Evolutionary conservation across 2,113 vertebrate species (phyloP).

Genomic region (Pristiophorus japonicus): DNA sequence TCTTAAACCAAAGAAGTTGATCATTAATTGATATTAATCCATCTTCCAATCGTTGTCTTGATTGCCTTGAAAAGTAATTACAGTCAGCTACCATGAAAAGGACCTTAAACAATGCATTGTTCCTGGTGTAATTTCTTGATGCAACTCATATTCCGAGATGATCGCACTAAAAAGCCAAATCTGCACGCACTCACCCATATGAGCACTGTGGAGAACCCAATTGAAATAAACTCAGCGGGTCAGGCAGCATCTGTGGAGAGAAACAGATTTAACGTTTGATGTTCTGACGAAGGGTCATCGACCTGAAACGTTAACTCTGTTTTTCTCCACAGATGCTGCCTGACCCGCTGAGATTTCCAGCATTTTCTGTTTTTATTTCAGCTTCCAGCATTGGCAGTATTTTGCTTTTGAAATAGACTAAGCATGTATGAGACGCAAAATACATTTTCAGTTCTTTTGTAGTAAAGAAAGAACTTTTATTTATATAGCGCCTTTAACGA

Average conservation of each 20-base stretch:
- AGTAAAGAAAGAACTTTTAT: not conserved
- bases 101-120: not conserved
- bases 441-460: not conserved
- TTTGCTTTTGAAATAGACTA: not conserved
- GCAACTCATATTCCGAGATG: not conserved
- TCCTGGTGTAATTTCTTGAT: not conserved
- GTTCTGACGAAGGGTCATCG: too few species aligned
- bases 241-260: too few species aligned
- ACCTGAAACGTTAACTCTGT: too few species aligned
- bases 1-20: not conserved
- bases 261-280: too few species aligned
- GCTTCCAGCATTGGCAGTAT: too few species aligned
- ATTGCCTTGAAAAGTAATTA: not conserved
- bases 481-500: not conserved
- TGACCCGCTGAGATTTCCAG: too few species aligned
- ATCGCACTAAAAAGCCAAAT: not conserved
- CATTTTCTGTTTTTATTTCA: too few species aligned
- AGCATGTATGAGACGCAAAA: not conserved
- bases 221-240: not conserved
- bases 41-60: not conserved
- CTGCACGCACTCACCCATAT: not conserved
- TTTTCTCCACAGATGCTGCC: too few species aligned
- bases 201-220: not conserved
- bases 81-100: not conserved
- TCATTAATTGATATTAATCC: not conserved